Evolutionary conservation across 92 coral and sea anemone species (phyloP).

Genomic region (Phenganax marumi): DNA sequence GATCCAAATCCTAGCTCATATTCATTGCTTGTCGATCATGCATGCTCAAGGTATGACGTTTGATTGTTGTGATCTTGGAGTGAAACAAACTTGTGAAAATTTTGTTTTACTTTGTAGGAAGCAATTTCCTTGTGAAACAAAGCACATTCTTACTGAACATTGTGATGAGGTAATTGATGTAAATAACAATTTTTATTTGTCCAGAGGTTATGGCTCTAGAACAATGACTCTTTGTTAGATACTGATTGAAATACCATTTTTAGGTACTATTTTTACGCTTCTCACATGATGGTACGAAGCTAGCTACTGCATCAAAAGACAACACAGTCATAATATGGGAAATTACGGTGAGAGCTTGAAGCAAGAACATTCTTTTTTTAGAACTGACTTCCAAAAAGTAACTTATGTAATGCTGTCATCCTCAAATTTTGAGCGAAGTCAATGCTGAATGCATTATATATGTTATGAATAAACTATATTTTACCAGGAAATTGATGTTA

Average conservation of each 20-base stretch:
- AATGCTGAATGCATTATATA: not conserved
- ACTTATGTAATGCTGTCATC: no score
- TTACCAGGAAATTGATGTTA: constrained; percentile 72
- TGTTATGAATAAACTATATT: not conserved
- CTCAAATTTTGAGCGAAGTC: not conserved
- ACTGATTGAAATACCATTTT: not conserved
- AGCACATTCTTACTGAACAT: constrained; percentile 91
- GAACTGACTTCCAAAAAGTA: not conserved
- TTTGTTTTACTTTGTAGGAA: constrained; percentile 54
- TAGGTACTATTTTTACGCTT: constrained; percentile 95
- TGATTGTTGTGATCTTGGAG: not conserved
- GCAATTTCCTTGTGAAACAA: constrained; percentile 89
- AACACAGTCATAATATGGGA: constrained; percentile 92
- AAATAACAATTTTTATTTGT: not conserved
- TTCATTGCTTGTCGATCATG: constrained; percentile 89
- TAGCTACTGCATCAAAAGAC: constrained; percentile 95
- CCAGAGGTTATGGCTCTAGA: not conserved
- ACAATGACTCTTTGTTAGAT: not conserved
- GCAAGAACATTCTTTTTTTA: not conserved
- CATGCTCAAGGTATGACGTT: constrained; percentile 72
- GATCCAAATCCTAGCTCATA: constrained; percentile 83
- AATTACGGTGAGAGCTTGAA: constrained; percentile 65
- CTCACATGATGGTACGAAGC: constrained; percentile 87
- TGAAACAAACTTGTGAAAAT: not conserved
- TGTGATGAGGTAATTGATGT: constrained; percentile 83